Percentiles rank a stretch among this genome's conserved stretches.
Evolutionary conservation across 2,113 vertebrate genomes (phyloP).

Genomic region (Nannospalax galili): DNA sequence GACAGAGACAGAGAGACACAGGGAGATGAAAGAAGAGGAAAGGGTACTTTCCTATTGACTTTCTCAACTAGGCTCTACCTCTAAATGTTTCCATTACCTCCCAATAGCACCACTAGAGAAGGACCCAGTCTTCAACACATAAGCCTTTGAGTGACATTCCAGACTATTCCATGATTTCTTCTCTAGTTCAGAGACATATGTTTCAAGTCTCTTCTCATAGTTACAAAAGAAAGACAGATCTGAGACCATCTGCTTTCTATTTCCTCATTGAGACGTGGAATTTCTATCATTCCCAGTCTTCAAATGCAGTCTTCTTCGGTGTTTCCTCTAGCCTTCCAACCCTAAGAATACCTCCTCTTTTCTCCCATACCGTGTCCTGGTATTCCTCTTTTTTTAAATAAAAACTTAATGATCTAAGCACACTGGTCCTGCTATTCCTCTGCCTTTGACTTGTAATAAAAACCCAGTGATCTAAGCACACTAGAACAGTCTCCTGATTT

Average conservation of each 20-base stretch:
- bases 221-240: background rate
- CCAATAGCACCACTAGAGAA: no score
- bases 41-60: no score
- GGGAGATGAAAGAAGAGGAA: no score
- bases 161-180: background rate
- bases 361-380: background rate
- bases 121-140: background rate
- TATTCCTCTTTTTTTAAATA: background rate
- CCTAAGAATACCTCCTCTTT: background rate
- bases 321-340: background rate
- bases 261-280: background rate
- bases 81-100: background rate
- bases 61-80: background rate
- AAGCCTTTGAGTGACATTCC: background rate
- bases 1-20: no score
- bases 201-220: background rate
- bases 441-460: background rate
- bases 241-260: background rate
- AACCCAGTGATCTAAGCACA: background rate
- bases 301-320: background rate
- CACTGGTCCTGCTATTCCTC: background rate
- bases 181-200: background rate
- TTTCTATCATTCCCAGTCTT: background rate
- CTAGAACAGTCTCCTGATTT: background rate
- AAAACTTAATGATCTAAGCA: background rate